Evolutionary conservation across 2,888 invertebrate species (phyloP), one percentile per base, ranked within the genome.

Genomic region (Stenodera caucasica): DNA sequence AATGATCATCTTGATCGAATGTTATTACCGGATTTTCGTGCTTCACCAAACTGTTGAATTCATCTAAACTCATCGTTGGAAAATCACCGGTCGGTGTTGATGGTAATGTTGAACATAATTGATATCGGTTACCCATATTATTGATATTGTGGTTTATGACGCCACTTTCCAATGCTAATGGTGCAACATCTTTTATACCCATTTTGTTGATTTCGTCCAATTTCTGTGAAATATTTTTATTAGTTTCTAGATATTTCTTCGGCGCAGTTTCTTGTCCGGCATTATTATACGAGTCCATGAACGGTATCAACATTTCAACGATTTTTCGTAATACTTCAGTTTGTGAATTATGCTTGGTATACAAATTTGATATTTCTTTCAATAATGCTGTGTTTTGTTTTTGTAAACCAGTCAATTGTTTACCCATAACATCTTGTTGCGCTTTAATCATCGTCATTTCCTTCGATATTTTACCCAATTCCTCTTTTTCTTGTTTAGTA

Each of bases 221-320:
- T 23, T 45, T 45, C 45, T 21, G 11, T 23, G 23, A 11, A 3
- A 45, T 45, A 23, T 21, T 21, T 18, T 21, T 21, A 12, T 45
- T 45, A 2, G 2, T 45, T 12, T 45, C 12, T 12, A 45, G 9
- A 23, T 45, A 45, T 45, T 23, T 23, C 18, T 40, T 40, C 7
- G 14, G 14, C 0, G 1, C 9, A 11, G 9, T 32, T n/a, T 12
- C 21, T 45, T 12, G 40, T 40, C 15, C 37, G 2, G 40, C 0
- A 35, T 15, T 45, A 18, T 18, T 45, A 9, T 45, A 45, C 2
- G 53, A 11, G 12, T 57, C 70, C 15, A 74, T 53, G 57, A 73
- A 73, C 45, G 72, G 73, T 45, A 74, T 73, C 29, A 74, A 64
- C 65, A 71, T 72, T 56, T 74, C 72, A n/a, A 74, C 69, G 30